A percentile compares a stretch with the other conserved stretches of the same genome.
These are phyloP conservation scores for Drosophila niveifrons DNA, from an alignment of 2,888 invertebrate genomes.

Conservation along the genomic window DNA sequence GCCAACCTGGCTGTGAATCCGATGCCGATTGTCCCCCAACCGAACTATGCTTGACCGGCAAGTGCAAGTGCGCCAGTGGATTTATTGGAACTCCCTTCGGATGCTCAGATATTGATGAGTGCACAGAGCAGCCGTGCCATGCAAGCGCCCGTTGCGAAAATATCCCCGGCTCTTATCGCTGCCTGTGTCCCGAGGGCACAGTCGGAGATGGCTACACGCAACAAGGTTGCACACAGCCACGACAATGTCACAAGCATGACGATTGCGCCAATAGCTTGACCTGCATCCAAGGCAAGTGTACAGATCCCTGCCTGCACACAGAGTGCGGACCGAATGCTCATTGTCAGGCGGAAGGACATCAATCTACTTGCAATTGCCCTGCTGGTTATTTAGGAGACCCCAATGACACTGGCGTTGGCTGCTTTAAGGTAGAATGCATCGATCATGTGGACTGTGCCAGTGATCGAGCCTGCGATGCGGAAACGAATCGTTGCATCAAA, in stretches of 20 bases:
- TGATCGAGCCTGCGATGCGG: constrained; percentile 91
- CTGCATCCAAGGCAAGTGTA: constrained; percentile 91
- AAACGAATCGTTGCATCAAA: constrained; percentile 92
- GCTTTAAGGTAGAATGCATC: constrained; percentile 95
- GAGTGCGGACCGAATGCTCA: constrained; percentile 92
- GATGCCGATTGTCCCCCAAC: constrained; percentile 92
- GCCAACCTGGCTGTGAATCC: constrained; percentile 92
- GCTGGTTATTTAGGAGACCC: constrained; percentile 94
- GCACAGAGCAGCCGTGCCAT: constrained; percentile 91
- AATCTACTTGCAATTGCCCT: constrained; percentile 91
- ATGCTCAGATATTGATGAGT: constrained; percentile 94
- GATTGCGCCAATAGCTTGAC: constrained; percentile 92
- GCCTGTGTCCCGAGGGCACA: constrained; percentile 91
- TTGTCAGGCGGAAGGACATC: constrained; percentile 91
- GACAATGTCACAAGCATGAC: constrained; percentile 90
- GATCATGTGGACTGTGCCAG: constrained; percentile 90
- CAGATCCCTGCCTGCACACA: constrained; percentile 91
- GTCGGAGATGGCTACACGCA: constrained; percentile 90
- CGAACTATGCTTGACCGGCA: constrained; percentile 91
- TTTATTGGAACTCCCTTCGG: constrained; percentile 90
- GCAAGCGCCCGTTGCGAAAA: constrained; percentile 92
- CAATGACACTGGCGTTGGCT: constrained; percentile 90
- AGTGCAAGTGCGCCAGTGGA: constrained; percentile 92
- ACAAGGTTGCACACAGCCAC: constrained; percentile 92
- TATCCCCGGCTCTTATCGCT: constrained; percentile 92